Percentiles rank a stretch among this genome's conserved stretches.
Evolutionary conservation across 2,797 vertebrate species (phyloP).

Genomic region (Adrianichthys oophorus): DNA sequence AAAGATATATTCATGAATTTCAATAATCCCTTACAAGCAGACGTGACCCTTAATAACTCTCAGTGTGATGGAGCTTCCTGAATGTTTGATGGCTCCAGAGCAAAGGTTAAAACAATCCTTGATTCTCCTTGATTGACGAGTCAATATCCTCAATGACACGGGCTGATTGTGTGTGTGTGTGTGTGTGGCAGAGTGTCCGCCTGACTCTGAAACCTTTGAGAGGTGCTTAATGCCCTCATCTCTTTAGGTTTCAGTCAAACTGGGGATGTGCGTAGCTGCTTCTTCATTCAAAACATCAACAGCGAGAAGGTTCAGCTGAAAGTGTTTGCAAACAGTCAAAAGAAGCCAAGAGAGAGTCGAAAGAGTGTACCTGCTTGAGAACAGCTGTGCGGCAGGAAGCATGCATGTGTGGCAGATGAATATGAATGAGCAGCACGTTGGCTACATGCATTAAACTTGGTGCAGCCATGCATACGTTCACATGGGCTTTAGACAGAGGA

Average conservation of each 20-base stretch:
- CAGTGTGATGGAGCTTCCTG: conserved; percentile 25
- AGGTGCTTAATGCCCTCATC: conserved; percentile 32
- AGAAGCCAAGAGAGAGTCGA: conserved; percentile 3
- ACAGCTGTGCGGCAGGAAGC: conserved; percentile 43
- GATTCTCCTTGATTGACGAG: conserved; percentile 69
- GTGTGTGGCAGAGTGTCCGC: conserved; percentile 6
- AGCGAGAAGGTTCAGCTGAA: conserved; percentile 6
- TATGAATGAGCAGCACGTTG: conserved; percentile 60
- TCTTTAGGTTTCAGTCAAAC: conserved; percentile 26
- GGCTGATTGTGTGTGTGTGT: conserved; percentile 25
- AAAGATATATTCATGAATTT: not conserved
- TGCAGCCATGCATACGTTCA: conserved; percentile 58
- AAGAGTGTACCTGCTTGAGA: conserved; percentile 18
- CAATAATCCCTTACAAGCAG: not conserved
- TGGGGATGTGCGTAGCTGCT: conserved; percentile 5
- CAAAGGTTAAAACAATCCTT: conserved; percentile 75
- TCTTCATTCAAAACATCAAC: conserved; percentile 19
- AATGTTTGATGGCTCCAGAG: conserved; percentile 40
- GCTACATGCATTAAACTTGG: conserved; percentile 51
- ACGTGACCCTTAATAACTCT: not conserved
- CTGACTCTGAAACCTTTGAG: conserved; percentile 27
- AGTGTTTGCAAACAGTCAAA: conserved; percentile 51
- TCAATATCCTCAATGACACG: conserved; percentile 72
- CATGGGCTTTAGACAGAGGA: conserved; percentile 41
- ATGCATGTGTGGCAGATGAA: conserved; percentile 46